Evolutionary conservation across 2,113 vertebrate species (phyloP), one percentile per base, ranked within the genome.

Genomic region (Pluvianellus socialis): DNA sequence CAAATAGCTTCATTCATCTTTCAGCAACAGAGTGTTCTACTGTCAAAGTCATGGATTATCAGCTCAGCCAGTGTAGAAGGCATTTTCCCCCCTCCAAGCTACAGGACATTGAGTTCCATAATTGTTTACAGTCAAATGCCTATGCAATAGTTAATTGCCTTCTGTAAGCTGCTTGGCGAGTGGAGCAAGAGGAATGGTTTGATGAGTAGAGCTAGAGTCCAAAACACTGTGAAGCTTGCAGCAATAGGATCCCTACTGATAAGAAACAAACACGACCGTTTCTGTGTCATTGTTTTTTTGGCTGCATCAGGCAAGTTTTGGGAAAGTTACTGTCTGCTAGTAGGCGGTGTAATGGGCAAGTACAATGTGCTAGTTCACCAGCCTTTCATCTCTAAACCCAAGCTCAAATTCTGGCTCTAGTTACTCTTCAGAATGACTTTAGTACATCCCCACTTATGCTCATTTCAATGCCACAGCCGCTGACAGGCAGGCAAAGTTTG

Each of bases 121-220:
- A 97, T 95, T 95, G 93, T 94, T 97, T 96, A 87, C 72, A 86
- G 73, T 75, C 79, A 84, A 96, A 91, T 94, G 93, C 90, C 68
- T 87, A 61, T 92, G 76, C 87, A 92, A 90, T 95, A 77, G 70
- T 94, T 94, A 79, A 96, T 79, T 96, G 91, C 52, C 65, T 95
- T 96, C 72, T 83, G 75, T 96, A 96, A 93, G 73, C 84, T 79
- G 81, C 85, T 95, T 96, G 95, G 90, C 16, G 52, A 83, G 74
- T 70, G n/a, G 66, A 96, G 65, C 81, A 94, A 86, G 92, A 96
- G 87, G 38, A 75, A 27, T 65, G 67, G 68, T 59, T 95, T 95
- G 83, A 65, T 16, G 61, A 94, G 61, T 58, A 76, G 73, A 94
- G n/a, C 44, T 75, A 4, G 76, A 89, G 84, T 85, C 95, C 95